phyloP scores from a whole-genome alignment of 2,888 invertebrate genomes.

The Troides oblongomaculatus region DNA sequence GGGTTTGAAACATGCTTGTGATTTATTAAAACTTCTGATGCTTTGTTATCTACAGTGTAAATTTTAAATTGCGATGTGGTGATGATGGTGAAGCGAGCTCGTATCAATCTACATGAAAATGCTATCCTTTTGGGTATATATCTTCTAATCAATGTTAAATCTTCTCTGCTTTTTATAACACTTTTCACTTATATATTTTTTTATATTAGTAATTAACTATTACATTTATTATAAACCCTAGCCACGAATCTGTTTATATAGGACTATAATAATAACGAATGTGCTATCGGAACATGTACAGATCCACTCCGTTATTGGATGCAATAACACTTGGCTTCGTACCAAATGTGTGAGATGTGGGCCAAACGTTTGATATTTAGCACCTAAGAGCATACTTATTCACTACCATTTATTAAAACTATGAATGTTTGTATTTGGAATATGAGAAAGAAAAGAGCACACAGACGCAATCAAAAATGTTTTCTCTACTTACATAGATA shows the following conservation, averaged over 20 bases:
- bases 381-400: constrained; percentile 19
- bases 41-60: too few species aligned
- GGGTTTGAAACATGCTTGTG: too few species aligned
- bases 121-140: too few species aligned
- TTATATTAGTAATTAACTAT: background rate
- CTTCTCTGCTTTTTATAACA: background rate
- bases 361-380: constrained; percentile 34
- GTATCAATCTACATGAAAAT: too few species aligned
- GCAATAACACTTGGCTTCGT: constrained; percentile 69
- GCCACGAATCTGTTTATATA: constrained; percentile 24
- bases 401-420: background rate
- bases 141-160: background rate
- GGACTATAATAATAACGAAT: constrained; percentile 18
- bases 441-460: too few species aligned
- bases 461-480: too few species aligned
- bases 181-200: too few species aligned
- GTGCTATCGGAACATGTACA: constrained; percentile 34
- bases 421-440: too few species aligned
- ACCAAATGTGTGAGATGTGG: constrained; percentile 66
- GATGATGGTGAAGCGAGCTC: too few species aligned
- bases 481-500: too few species aligned
- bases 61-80: too few species aligned
- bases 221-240: background rate
- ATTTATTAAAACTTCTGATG: too few species aligned
- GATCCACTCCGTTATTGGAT: constrained; percentile 40